Percentiles rank a stretch among this genome's conserved stretches.
Evolutionary conservation across 2,113 vertebrate species (phyloP).

Genomic region (Condylura cristata): DNA sequence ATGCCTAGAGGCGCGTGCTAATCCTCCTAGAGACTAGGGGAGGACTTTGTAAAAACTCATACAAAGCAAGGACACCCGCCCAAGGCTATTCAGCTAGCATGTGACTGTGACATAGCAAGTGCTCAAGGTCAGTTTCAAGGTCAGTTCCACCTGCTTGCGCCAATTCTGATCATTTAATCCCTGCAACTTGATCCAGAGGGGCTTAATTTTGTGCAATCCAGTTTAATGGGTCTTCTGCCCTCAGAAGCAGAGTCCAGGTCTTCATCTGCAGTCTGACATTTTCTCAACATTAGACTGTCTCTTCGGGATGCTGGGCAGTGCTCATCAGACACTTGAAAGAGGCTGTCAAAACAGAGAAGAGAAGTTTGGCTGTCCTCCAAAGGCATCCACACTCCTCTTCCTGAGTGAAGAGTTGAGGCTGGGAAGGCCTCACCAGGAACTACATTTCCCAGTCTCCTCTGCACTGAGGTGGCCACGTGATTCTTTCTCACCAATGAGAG

Average conservation of each 20-base stretch:
- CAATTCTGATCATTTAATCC: not conserved
- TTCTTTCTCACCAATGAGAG: not conserved
- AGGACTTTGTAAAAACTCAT: not conserved
- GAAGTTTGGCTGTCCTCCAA: not conserved
- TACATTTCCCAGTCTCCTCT: conserved; percentile 37
- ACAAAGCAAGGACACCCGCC: not conserved
- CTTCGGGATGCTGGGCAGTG: not conserved
- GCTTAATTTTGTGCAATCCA: not conserved
- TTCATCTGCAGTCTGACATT: not conserved
- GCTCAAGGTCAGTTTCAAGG: not conserved
- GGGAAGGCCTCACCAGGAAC: not conserved
- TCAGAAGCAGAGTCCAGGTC: not conserved
- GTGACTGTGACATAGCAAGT: too few relatives aligned
- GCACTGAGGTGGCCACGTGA: not conserved
- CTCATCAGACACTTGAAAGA: not conserved
- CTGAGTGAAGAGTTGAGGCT: not conserved
- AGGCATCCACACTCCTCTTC: not conserved
- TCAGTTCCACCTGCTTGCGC: not conserved
- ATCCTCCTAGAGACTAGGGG: not conserved
- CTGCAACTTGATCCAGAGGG: not conserved
- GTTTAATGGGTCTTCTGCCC: not conserved
- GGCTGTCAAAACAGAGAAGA: not conserved
- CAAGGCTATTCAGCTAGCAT: fast-evolving
- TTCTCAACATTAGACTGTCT: not conserved
- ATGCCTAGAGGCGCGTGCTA: fast-evolving